Conservation (phyloP, 2,113 vertebrate species). For the Urocynchramus pylzowi region DNA sequence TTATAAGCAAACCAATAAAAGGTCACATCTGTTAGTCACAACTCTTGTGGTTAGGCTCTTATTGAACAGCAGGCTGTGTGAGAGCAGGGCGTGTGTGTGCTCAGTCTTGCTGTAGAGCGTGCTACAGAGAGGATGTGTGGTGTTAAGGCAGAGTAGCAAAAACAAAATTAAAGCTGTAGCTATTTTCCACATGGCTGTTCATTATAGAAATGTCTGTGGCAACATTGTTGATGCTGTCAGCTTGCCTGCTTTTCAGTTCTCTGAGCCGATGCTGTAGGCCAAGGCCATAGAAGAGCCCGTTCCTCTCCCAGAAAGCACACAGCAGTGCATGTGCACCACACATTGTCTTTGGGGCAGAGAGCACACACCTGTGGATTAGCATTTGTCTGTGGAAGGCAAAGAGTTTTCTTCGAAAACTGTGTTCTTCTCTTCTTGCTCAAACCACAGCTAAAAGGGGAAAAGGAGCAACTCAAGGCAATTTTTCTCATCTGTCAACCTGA, state of each 20-base stretch:
- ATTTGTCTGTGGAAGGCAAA: background rate
- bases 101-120: background rate
- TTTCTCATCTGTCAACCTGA: background rate
- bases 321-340: background rate
- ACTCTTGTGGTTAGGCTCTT: conserved; percentile 19
- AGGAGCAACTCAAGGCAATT: background rate
- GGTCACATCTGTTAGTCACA: conserved; percentile 34
- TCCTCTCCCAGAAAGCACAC: background rate
- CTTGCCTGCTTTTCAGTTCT: background rate
- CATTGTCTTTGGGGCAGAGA: background rate
- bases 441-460: background rate
- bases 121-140: background rate
- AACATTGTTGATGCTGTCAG: background rate
- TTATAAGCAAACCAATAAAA: background rate
- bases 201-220: background rate
- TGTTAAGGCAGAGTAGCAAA: background rate
- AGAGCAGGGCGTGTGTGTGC: background rate
- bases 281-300: background rate
- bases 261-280: background rate
- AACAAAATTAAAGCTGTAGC: background rate
- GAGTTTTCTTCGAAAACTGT: background rate
- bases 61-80: background rate
- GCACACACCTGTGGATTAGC: background rate
- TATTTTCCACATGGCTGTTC: background rate
- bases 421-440: background rate